These are phyloP conservation scores for Taenioides sp. DNA, from an alignment of 2,797 vertebrate species.

Conservation along the genomic window DNA sequence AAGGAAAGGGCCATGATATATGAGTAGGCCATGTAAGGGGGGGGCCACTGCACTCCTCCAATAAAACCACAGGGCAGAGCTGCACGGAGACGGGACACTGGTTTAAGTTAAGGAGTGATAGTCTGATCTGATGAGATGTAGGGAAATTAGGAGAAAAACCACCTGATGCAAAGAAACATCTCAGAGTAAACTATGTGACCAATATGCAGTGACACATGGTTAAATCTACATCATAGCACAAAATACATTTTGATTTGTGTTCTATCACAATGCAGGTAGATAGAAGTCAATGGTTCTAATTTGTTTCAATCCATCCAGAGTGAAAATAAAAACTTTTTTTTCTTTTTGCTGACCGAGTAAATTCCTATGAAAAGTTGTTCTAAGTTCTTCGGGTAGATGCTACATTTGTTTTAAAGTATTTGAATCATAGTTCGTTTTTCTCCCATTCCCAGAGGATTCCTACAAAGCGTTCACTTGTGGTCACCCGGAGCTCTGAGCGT, in stretches of 20 bases:
- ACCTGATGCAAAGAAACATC: conserved; percentile 25
- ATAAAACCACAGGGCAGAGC: conserved; percentile 68
- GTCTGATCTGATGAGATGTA: conserved; percentile 34
- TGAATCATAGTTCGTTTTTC: not conserved
- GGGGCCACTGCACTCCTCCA: conserved; percentile 56
- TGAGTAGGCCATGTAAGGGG: conserved; percentile 60
- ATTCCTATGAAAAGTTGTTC: not conserved
- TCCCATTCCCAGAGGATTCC: not conserved
- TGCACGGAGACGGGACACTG: conserved; percentile 38
- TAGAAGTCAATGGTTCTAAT: not conserved
- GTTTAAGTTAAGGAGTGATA: conserved; percentile 44
- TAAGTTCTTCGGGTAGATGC: not conserved
- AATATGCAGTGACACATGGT: too few relatives aligned
- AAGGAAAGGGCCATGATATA: conserved; percentile 70
- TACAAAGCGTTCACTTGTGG: not conserved
- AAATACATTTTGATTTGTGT: not conserved
- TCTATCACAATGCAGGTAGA: not conserved
- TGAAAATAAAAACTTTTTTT: not conserved
- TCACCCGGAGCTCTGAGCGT: conserved; percentile 12
- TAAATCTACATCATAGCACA: not conserved
- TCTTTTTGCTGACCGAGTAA: not conserved
- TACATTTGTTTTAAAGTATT: not conserved
- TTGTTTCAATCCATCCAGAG: not conserved
- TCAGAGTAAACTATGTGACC: not conserved
- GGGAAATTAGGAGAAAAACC: conserved; percentile 27